Conservation (phyloP, 2,888 invertebrate species). For the Resseliella maxima region DNA sequence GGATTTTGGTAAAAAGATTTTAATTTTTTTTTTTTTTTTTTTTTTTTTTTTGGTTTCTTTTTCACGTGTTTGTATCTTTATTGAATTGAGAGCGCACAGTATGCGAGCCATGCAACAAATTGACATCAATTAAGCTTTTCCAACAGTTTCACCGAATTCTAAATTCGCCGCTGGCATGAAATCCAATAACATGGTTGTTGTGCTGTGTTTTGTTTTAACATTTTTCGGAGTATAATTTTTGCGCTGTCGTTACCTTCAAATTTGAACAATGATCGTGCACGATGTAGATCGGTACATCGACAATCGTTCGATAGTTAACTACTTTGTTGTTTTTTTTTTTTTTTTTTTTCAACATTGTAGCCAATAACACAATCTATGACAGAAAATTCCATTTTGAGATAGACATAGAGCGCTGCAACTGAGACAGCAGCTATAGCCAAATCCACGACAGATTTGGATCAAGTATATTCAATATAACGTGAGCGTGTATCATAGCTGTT, state of each 20-base stretch:
- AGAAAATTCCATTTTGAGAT: slow-evolving; percentile 41
- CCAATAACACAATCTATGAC: not conserved
- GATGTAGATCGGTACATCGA: not conserved
- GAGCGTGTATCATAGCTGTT: slow-evolving; percentile 39
- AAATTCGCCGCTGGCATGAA: not conserved
- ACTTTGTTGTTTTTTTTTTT: too few relatives aligned
- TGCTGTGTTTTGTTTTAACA: not conserved
- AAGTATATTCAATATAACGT: slow-evolving; percentile 12
- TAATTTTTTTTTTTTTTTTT: not conserved
- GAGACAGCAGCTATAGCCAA: not conserved
- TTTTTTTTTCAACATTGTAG: too few relatives aligned
- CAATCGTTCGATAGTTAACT: not conserved
- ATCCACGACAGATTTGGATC: slow-evolving; percentile 39
- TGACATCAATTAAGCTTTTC: slow-evolving; percentile 46
- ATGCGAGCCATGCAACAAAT: not conserved
- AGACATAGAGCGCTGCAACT: too few relatives aligned
- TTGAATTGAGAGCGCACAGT: not conserved
- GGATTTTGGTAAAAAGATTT: not conserved
- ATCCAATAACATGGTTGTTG: not conserved
- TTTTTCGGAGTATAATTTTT: not conserved
- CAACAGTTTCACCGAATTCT: slow-evolving; percentile 16
- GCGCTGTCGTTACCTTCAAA: not conserved
- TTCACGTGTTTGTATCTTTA: not conserved
- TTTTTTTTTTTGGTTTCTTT: not conserved
- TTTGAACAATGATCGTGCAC: not conserved